A percentile compares a stretch with the other conserved stretches of the same genome.
These are phyloP conservation scores for Pelodiscus sinensis DNA, from an alignment of 2,113 vertebrate genomes.

Conservation along the genomic window DNA sequence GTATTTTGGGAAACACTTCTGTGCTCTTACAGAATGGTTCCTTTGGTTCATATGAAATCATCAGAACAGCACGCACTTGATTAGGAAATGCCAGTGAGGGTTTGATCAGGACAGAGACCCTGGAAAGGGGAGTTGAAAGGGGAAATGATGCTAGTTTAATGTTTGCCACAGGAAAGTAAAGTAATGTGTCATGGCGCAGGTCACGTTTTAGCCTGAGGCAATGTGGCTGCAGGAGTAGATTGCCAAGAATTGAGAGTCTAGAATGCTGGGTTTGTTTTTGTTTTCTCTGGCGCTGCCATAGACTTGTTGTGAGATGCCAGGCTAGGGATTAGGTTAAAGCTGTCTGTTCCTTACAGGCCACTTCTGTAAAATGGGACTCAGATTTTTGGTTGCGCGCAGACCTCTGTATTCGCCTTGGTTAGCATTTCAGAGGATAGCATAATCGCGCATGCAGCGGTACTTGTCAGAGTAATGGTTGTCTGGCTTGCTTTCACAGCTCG, in stretches of 20 bases:
- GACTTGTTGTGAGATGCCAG: neutral
- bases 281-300: neutral
- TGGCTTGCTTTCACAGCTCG: slow-evolving; percentile 84
- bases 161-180: neutral
- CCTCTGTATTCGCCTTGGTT: neutral
- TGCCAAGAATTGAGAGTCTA: neutral
- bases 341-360: slow-evolving; percentile 26
- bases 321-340: neutral
- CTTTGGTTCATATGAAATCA: neutral
- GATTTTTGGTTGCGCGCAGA: neutral
- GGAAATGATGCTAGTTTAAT: neutral
- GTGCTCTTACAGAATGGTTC: neutral
- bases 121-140: slow-evolving; percentile 5
- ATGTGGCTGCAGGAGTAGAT: neutral
- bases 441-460: neutral
- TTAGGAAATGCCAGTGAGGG: neutral
- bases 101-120: neutral
- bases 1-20: neutral
- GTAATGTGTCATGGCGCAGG: neutral
- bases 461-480: slow-evolving; percentile 15
- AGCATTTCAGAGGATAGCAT: neutral
- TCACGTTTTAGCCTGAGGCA: neutral
- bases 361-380: neutral
- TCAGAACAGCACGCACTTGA: neutral
- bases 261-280: neutral